phyloP scores from a whole-genome alignment of 2,888 invertebrate genomes.

The Chrysolina americana region DNA sequence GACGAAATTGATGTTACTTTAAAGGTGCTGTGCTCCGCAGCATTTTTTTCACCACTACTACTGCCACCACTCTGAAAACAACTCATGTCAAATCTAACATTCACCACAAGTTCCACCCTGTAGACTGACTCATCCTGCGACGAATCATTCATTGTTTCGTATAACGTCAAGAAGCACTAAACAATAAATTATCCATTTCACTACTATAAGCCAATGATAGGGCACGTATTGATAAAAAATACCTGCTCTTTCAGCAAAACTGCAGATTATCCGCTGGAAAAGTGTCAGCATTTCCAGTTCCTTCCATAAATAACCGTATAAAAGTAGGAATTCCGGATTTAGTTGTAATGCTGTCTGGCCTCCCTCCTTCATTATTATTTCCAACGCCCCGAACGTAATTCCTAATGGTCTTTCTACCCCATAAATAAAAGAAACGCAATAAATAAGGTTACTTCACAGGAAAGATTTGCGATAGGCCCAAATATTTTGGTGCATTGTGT shows the following conservation, averaged over 20 bases:
- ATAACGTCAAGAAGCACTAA: background rate
- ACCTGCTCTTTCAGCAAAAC: conserved; percentile 35
- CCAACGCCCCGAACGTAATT: conserved; percentile 44
- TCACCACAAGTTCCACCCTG: background rate
- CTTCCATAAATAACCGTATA: conserved; percentile 36
- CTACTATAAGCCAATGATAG: conserved; percentile 15
- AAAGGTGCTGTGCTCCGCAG: no score
- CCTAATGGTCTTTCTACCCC: conserved; percentile 40
- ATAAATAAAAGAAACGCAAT: conserved; percentile 46
- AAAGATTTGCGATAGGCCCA: background rate
- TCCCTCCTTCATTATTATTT: conserved; percentile 45
- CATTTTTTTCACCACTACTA: no score
- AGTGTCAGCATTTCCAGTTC: conserved; percentile 37
- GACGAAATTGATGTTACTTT: no score
- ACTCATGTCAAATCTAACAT: no score
- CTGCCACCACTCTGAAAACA: no score
- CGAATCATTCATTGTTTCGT: conserved; percentile 7
- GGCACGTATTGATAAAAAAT: conserved; percentile 32
- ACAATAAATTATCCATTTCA: conserved; percentile 13
- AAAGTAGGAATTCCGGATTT: conserved; percentile 37
- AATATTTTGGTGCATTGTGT: conserved; percentile 14
- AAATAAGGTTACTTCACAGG: conserved; percentile 41
- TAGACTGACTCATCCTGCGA: background rate
- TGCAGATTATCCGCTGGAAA: conserved; percentile 28
- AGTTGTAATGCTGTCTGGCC: conserved; percentile 41